A percentile compares a stretch with the other conserved stretches of the same genome.
Evolutionary conservation across 64 coral and sea anemone genomes (phyloP).

Genomic region (Montipora cactus): DNA sequence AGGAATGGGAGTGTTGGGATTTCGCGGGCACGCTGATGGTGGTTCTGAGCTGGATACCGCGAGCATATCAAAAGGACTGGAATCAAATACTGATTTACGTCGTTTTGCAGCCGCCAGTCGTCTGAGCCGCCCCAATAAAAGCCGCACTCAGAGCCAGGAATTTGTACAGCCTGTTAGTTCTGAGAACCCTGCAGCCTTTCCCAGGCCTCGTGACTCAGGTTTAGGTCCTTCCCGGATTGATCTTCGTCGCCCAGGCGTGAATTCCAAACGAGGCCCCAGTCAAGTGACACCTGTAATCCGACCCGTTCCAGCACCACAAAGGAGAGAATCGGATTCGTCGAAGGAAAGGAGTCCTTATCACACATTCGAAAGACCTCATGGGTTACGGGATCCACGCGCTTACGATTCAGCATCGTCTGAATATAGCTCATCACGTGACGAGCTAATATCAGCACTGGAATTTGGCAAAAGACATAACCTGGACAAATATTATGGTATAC

Average conservation of each 20-base stretch:
- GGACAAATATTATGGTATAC: constrained; percentile 95
- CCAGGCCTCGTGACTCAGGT: constrained; percentile 62
- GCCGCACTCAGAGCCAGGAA: constrained; percentile 72
- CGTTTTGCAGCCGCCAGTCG: constrained; percentile 63
- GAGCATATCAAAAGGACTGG: constrained; percentile 69
- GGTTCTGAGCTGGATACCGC: constrained; percentile 90
- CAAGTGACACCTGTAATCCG: constrained; percentile 42
- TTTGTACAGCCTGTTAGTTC: constrained; percentile 49
- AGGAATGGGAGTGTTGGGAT: constrained; percentile 69
- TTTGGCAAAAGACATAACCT: constrained; percentile 98
- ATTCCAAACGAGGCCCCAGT: constrained; percentile 50
- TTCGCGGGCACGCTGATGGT: constrained; percentile 85
- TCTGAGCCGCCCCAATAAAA: constrained; percentile 77
- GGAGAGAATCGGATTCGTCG: constrained; percentile 65
- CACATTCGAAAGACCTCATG: constrained; percentile 41
- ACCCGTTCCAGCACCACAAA: neutral
- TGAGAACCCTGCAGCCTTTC: constrained; percentile 18
- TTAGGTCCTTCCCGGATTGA: constrained; percentile 64
- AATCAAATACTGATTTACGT: constrained; percentile 76
- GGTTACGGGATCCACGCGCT: constrained; percentile 77
- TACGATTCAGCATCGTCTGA: constrained; percentile 99
- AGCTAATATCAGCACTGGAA: constrained; percentile 91
- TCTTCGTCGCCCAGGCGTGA: constrained; percentile 48
- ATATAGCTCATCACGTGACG: constrained; percentile 99
- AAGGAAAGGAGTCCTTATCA: constrained; percentile 78